A percentile compares a stretch with the other conserved stretches of the same genome.
Evolutionary conservation across 92 coral and sea anemone genomes (phyloP).

Genomic region (Scolanthus callimorphus): DNA sequence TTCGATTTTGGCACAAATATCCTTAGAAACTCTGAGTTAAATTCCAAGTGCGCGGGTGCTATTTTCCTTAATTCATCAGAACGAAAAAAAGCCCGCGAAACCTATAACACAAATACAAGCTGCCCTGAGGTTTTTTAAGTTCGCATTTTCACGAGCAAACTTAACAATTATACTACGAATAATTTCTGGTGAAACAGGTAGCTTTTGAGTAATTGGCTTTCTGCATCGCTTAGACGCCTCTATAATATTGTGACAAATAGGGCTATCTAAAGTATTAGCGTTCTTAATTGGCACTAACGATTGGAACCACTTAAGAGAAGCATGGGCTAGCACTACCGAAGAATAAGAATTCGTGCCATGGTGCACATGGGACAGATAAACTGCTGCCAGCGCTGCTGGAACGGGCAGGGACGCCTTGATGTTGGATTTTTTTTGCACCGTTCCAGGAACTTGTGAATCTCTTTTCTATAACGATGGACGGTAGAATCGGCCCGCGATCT

Average conservation of each 20-base stretch:
- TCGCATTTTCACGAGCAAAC: conserved; percentile 5
- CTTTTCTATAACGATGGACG: conserved; percentile 12
- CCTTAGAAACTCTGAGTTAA: not conserved
- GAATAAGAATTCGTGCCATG: conserved; percentile 7
- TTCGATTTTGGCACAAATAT: conserved; percentile 33
- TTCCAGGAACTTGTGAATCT: conserved; percentile 15
- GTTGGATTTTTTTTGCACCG: conserved; percentile 21
- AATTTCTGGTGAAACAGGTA: conserved; percentile 24
- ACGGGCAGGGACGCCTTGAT: conserved; percentile 25
- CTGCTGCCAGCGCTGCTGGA: conserved; percentile 5
- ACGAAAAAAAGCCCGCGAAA: conserved; percentile 43
- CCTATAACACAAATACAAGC: conserved; percentile 31
- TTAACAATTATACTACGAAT: conserved; percentile 15
- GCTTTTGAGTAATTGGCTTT: conserved; percentile 23
- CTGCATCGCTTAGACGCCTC: conserved; percentile 24
- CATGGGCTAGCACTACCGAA: too few relatives aligned
- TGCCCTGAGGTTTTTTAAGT: conserved; percentile 27
- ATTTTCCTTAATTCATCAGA: conserved; percentile 31
- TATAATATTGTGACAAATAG: conserved; percentile 14
- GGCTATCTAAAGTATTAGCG: conserved; percentile 18
- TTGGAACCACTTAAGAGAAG: conserved; percentile 50
- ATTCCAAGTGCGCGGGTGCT: conserved; percentile 9
- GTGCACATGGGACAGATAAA: conserved; percentile 8
- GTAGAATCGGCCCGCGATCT: conserved; percentile 41
- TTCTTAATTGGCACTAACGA: conserved; percentile 14